phyloP scores from a whole-genome alignment of 2,113 vertebrate species.

The Anguilla rostrata region DNA sequence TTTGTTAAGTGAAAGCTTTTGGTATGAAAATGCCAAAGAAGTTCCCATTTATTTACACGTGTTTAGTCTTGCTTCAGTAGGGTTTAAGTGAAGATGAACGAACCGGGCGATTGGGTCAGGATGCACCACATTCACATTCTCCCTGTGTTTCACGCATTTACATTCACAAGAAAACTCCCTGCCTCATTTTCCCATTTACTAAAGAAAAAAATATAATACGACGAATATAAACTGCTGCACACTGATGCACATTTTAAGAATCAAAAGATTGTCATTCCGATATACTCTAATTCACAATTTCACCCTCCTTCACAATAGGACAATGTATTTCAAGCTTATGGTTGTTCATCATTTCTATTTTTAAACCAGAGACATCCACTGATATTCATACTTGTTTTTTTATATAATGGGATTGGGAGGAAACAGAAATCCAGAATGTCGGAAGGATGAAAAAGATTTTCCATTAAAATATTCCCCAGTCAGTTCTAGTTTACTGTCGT shows the following conservation, averaged over 20 bases:
- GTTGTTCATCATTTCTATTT: conserved; percentile 34
- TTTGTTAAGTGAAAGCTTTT: neutral
- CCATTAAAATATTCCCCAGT: conserved; percentile 34
- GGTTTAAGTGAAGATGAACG: neutral
- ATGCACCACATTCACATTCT: neutral
- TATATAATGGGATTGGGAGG: conserved; percentile 35
- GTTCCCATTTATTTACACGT: neutral
- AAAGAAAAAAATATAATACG: no score
- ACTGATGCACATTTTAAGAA: neutral
- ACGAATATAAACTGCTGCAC: neutral
- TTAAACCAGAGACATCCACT: conserved; percentile 18
- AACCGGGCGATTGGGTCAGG: neutral
- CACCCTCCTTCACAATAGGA: neutral
- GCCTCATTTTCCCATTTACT: neutral
- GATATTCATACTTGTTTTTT: conserved; percentile 22
- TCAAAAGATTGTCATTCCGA: neutral
- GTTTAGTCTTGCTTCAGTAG: neutral
- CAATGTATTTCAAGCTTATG: conserved; percentile 26
- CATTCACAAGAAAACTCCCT: neutral
- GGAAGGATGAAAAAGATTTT: conserved; percentile 30
- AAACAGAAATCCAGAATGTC: conserved; percentile 30
- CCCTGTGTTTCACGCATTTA: neutral
- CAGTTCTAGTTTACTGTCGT: conserved; percentile 27
- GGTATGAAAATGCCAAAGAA: neutral
- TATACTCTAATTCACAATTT: neutral